These are phyloP conservation scores for Liposcelis brunnea DNA, from an alignment of 2,888 invertebrate genomes.

Conservation along the genomic window DNA sequence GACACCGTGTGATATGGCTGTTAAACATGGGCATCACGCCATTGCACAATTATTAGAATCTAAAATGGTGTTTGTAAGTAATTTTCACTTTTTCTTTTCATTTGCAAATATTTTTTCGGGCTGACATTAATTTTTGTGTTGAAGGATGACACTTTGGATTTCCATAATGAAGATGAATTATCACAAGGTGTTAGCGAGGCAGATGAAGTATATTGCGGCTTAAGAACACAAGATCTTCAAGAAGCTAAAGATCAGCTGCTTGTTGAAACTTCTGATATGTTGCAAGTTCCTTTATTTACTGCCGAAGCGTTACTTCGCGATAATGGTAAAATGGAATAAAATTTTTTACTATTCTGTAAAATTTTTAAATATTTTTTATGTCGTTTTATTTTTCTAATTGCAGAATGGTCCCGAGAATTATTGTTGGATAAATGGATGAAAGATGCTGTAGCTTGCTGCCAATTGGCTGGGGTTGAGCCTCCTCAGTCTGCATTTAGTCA, in stretches of 20 bases:
- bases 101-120: background rate
- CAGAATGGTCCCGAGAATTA: constrained; percentile 50
- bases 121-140: constrained; percentile 12
- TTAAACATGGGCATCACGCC: constrained; percentile 37
- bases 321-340: constrained; percentile 32
- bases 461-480: constrained; percentile 44
- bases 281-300: constrained; percentile 48
- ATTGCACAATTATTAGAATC: constrained; percentile 46
- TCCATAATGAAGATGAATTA: constrained; percentile 33
- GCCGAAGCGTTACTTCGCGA: constrained; percentile 48
- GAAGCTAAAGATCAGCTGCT: constrained; percentile 51
- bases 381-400: constrained; percentile 11
- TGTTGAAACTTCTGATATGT: constrained; percentile 52
- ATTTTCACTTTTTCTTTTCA: background rate
- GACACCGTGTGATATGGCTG: constrained; percentile 48
- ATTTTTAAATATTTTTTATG: background rate
- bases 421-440: constrained; percentile 49
- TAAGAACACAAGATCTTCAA: constrained; percentile 47
- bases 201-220: constrained; percentile 38
- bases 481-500: constrained; percentile 30
- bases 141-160: constrained; percentile 30
- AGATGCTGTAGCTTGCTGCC: constrained; percentile 44
- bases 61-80: constrained; percentile 46
- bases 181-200: constrained; percentile 24
- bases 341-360: constrained; percentile 1